Conservation (phyloP, 2,888 invertebrate species). For the Abrostola triplasia region DNA sequence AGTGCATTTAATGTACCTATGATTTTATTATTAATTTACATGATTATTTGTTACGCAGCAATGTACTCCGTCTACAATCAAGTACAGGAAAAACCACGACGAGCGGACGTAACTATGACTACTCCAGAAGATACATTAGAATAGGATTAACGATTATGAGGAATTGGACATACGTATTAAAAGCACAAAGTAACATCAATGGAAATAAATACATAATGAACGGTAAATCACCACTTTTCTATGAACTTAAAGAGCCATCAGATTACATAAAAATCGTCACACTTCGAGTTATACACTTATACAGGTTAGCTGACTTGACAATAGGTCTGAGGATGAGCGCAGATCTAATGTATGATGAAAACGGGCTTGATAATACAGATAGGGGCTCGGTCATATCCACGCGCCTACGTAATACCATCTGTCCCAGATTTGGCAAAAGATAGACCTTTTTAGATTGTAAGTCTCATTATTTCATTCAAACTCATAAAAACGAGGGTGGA, state of each 20-base stretch:
- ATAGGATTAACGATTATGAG: too few relatives aligned
- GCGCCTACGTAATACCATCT: background rate
- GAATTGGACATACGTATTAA: slow-evolving; percentile 10
- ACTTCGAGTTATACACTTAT: background rate
- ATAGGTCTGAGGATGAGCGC: background rate
- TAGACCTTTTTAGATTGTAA: too few relatives aligned
- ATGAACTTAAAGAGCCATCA: background rate
- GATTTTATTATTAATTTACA: too few relatives aligned
- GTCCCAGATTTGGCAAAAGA: background rate
- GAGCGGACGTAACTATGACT: background rate
- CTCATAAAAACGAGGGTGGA: too few relatives aligned
- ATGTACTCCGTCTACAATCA: background rate
- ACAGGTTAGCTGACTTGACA: background rate
- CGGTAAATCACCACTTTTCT: too few relatives aligned
- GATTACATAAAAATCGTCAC: background rate
- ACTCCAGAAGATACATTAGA: slow-evolving; percentile 2
- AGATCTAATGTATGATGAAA: background rate
- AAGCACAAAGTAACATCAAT: too few relatives aligned
- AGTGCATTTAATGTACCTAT: too few relatives aligned
- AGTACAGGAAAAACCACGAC: slow-evolving; percentile 13
- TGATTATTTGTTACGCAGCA: background rate
- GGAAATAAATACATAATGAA: too few relatives aligned
- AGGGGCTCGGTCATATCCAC: background rate
- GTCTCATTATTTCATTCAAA: too few relatives aligned
- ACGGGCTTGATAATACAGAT: slow-evolving; percentile 1